Base-by-base conservation (phyloP, 2,888 invertebrate species). In the Acronicta alni region DNA sequence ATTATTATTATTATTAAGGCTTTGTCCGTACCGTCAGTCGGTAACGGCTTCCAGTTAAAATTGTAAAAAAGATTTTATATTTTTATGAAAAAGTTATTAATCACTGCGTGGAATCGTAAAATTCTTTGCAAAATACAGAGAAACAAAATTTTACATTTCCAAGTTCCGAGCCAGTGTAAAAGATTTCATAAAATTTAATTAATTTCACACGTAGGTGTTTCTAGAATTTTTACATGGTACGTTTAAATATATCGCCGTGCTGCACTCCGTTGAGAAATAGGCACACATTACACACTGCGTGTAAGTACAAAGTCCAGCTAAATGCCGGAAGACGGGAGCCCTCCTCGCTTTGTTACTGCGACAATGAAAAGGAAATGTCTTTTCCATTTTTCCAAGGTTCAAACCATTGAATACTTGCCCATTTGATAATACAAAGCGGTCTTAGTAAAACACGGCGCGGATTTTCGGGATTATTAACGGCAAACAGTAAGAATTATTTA, bases 291-390 rank as follows among this genome's bases (percentile, higher is more conserved):
- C 66, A 81, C 79, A 80, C 70, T 67, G 69, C 75, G 57, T 55
- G 59, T 67, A 72, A 80, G 75, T 72, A 80, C 75, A 80, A 77
- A 87, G 89, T 88, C 88, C 86, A 72, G 85, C 84, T 88, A 89
- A 89, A 88, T 84, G 82, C 85, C 87, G 88, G 88, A 89, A 88
- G 85, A 81, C 76, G 83, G 73, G 82, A 85, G 86, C 82, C 79
- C 86, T 84, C 84, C 79, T 82, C 73, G 82, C 86, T 85, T 89
- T 89, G 90, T 90, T 87, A 85, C 84, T 78, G 79, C 77, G 81
- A 89, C 87, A 89, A 84, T 87, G 79, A 82, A 82, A 82, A 80
- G 85, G 85, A 88, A 88, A 87, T 85, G 84, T 86, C 86, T 88
- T 67, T 86, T 82, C 85, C 82, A 85, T 84, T 85, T 85, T 84